Conservation (phyloP, 1,140 invertebrate species). For the Ptiloglossa arizonensis region DNA sequence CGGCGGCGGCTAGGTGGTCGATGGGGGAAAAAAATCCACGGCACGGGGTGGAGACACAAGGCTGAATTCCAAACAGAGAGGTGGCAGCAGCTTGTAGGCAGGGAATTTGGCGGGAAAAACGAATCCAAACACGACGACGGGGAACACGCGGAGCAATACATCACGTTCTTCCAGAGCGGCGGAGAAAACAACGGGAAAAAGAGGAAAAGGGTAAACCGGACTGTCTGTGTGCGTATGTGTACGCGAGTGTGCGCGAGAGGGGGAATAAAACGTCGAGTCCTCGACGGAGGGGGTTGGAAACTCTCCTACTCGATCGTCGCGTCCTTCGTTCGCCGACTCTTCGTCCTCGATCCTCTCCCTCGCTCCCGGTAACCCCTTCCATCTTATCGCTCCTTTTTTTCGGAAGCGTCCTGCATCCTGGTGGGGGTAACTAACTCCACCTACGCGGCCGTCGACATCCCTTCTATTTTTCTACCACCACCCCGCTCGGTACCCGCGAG, state of each 20-base stretch:
- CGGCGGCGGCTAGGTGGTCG: too few species aligned
- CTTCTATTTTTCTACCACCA: constrained; percentile 51
- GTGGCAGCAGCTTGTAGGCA: constrained; percentile 69
- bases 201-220: constrained; percentile 30
- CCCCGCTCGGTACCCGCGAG: neutral
- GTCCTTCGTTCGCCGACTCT: constrained; percentile 52
- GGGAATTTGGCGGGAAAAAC: constrained; percentile 80
- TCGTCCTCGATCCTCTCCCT: constrained; percentile 52
- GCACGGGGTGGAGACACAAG: constrained; percentile 5
- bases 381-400: constrained; percentile 44
- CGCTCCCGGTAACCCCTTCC: neutral
- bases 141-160: constrained; percentile 76
- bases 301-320: constrained; percentile 52
- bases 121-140: constrained; percentile 76
- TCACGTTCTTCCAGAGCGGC: constrained; percentile 73
- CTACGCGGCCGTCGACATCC: constrained; percentile 24
- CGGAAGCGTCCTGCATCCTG: neutral
- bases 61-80: constrained; percentile 54
- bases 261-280: constrained; percentile 29
- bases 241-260: too few species aligned
- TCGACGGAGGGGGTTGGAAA: constrained; percentile 33
- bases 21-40: neutral
- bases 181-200: constrained; percentile 57
- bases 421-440: constrained; percentile 58
- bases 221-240: too few species aligned